Conservation (phyloP, 2,113 vertebrate genomes). For the Erythrocercus mccallii region DNA sequence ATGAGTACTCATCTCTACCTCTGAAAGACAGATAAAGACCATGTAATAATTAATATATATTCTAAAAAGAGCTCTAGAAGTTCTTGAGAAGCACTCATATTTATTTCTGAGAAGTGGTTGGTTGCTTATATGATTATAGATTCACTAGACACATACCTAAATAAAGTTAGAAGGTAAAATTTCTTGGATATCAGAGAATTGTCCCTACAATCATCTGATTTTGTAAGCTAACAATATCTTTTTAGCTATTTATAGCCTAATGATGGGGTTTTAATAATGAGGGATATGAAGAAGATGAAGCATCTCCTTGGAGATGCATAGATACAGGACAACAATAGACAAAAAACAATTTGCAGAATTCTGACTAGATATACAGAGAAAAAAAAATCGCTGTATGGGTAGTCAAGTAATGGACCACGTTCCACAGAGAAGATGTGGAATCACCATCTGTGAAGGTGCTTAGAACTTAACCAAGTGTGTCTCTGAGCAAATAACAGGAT, state of each 20-base stretch:
- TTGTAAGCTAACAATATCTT: neutral
- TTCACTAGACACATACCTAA: neutral
- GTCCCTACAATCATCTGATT: neutral
- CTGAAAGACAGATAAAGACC: neutral
- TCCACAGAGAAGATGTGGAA: neutral
- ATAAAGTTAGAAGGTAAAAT: neutral
- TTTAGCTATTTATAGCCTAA: neutral
- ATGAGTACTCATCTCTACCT: neutral
- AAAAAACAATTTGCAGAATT: neutral
- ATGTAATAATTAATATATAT: neutral
- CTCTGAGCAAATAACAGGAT: neutral
- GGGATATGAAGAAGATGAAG: neutral
- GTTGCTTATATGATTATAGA: neutral
- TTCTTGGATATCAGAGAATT: neutral
- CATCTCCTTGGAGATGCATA: neutral
- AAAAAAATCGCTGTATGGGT: accelerated
- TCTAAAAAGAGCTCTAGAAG: neutral
- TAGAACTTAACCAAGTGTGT: neutral
- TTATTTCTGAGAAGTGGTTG: neutral
- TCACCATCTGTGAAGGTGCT: neutral
- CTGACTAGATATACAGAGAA: neutral
- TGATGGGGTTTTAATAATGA: neutral
- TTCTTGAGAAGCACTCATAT: neutral
- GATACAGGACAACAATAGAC: neutral
- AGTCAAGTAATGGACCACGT: neutral